phyloP scores from a whole-genome alignment of 1,140 invertebrate species.

The Laodelphax striatellus region DNA sequence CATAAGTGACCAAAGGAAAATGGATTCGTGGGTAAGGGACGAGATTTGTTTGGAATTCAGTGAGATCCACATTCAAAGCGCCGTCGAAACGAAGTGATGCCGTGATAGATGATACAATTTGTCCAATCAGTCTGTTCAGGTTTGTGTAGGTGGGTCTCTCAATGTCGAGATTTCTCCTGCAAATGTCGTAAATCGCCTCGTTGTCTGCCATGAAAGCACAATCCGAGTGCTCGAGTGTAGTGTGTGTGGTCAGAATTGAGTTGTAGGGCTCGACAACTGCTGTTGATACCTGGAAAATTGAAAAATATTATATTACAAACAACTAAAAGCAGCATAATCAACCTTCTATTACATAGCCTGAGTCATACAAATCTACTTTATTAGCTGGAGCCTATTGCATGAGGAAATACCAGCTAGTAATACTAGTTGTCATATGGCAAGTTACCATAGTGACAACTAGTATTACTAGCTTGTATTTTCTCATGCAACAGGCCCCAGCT shows the following conservation, averaged over 20 bases:
- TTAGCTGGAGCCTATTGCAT: too few relatives aligned
- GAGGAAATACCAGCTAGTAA: too few relatives aligned
- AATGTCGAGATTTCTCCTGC: constrained; percentile 76
- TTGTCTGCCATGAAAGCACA: constrained; percentile 71
- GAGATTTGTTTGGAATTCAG: constrained; percentile 77
- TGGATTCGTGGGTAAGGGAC: constrained; percentile 76
- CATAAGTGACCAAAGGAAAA: constrained; percentile 53
- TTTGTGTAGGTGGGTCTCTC: constrained; percentile 75
- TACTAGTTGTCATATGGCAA: too few relatives aligned
- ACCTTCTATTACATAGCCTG: too few relatives aligned
- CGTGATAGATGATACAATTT: constrained; percentile 75
- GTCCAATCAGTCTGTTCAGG: constrained; percentile 67
- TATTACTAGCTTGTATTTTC: too few relatives aligned
- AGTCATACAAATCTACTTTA: too few relatives aligned
- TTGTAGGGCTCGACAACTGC: constrained; percentile 63
- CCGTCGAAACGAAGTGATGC: constrained; percentile 80
- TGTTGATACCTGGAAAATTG: constrained; percentile 35
- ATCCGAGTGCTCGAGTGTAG: constrained; percentile 51
- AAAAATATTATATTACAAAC: neutral
- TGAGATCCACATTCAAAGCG: constrained; percentile 78
- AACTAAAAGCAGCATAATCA: too few relatives aligned
- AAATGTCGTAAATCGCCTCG: constrained; percentile 88
- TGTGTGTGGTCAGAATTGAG: constrained; percentile 47
- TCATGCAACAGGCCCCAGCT: too few relatives aligned
- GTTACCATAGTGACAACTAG: too few relatives aligned